Evolutionary conservation across 2,888 invertebrate species (phyloP).

Genomic region (Rhimphoctona megacephalus): DNA sequence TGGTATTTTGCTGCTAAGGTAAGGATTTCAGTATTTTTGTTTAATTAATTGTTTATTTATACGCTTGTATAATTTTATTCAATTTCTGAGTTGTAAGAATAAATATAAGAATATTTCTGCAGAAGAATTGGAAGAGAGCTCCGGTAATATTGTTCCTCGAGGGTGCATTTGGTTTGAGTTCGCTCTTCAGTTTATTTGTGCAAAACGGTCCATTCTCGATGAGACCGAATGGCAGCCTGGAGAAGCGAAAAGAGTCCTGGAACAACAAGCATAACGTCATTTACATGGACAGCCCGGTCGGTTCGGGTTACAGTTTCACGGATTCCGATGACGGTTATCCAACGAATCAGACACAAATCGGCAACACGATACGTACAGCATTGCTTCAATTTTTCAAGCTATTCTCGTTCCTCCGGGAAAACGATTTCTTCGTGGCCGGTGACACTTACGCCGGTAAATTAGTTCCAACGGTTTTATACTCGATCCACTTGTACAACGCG

Average conservation of each 20-base stretch:
- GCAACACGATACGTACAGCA: slow-evolving; percentile 91
- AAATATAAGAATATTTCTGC: neutral
- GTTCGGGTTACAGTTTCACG: slow-evolving; percentile 96
- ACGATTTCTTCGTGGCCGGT: slow-evolving; percentile 94
- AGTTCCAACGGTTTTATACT: slow-evolving; percentile 91
- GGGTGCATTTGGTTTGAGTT: slow-evolving; percentile 94
- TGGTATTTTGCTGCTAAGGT: slow-evolving; percentile 95
- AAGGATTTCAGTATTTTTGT: slow-evolving; percentile 48
- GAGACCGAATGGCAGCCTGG: slow-evolving; percentile 85
- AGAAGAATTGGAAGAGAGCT: slow-evolving; percentile 86
- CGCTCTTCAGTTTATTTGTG: slow-evolving; percentile 92
- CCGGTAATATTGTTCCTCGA: slow-evolving; percentile 94
- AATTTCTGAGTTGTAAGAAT: neutral
- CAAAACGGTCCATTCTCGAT: slow-evolving; percentile 93
- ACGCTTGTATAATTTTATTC: neutral
- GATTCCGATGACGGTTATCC: slow-evolving; percentile 91
- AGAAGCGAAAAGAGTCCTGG: slow-evolving; percentile 92
- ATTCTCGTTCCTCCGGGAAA: slow-evolving; percentile 90
- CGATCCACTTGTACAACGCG: slow-evolving; percentile 89
- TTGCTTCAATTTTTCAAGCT: slow-evolving; percentile 93
- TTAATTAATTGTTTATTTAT: neutral
- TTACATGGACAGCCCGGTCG: slow-evolving; percentile 97
- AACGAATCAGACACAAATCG: slow-evolving; percentile 92
- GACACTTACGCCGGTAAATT: slow-evolving; percentile 96
- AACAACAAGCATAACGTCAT: slow-evolving; percentile 91